phyloP scores from a whole-genome alignment of 2,797 vertebrate genomes.

The Melanotaenia nigrans region DNA sequence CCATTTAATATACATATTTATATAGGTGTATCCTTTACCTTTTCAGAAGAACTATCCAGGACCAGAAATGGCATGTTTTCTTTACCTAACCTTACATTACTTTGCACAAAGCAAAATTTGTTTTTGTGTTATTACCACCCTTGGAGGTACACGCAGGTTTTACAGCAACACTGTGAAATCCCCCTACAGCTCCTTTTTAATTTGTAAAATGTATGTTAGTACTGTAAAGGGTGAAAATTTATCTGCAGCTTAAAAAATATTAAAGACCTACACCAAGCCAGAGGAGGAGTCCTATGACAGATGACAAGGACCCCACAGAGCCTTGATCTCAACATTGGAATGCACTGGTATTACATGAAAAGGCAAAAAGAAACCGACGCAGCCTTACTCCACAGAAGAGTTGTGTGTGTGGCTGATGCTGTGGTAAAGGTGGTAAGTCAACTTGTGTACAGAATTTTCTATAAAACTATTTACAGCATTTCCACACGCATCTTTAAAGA shows the following conservation, averaged over 20 bases:
- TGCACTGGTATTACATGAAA: constrained; percentile 2
- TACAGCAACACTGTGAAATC: too few species aligned
- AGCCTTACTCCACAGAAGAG: not conserved
- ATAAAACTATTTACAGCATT: not conserved
- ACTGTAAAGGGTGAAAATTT: too few species aligned
- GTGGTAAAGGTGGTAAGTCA: not conserved
- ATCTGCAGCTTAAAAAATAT: too few species aligned
- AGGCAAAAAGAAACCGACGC: not conserved
- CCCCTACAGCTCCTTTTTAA: too few species aligned
- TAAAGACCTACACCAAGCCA: not conserved
- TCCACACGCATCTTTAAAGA: too few species aligned
- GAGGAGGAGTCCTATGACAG: not conserved
- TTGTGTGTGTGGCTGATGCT: not conserved
- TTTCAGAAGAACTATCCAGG: not conserved
- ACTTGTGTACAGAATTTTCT: not conserved
- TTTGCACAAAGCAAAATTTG: not conserved
- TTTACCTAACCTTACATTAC: not conserved
- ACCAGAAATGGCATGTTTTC: not conserved
- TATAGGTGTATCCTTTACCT: not conserved
- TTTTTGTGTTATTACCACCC: not conserved
- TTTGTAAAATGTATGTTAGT: too few species aligned
- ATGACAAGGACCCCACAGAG: not conserved
- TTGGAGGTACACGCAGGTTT: not conserved
- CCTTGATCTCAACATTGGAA: not conserved
- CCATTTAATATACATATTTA: not conserved